A percentile compares a stretch with the other conserved stretches of the same genome.
These are phyloP conservation scores for Callithrix jacchus DNA, from an alignment of 2,113 vertebrate species.

Conservation along the genomic window DNA sequence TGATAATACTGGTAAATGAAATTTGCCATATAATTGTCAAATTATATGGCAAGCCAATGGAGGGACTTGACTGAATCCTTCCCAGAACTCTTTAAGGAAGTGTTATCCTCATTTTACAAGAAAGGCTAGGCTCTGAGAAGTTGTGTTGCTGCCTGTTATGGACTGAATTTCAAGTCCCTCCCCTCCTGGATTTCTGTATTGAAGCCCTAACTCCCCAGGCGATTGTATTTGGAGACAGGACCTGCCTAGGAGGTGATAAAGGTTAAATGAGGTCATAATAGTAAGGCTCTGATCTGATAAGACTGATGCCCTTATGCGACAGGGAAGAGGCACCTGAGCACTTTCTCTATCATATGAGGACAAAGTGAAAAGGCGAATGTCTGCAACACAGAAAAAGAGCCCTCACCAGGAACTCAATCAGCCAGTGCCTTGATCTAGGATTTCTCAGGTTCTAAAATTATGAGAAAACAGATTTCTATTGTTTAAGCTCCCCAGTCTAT, in stretches of 20 bases:
- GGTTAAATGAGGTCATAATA: background rate
- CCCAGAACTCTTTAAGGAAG: background rate
- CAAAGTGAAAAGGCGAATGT: too few relatives aligned
- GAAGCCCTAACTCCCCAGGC: background rate
- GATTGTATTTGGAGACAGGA: background rate
- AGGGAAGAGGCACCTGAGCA: background rate
- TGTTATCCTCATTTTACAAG: background rate
- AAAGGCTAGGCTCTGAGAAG: background rate
- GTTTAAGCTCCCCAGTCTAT: background rate
- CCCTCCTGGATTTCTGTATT: background rate
- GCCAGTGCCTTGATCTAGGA: background rate
- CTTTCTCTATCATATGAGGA: background rate
- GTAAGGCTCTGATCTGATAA: background rate
- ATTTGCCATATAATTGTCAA: background rate
- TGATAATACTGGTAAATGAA: background rate
- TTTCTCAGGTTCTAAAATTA: background rate
- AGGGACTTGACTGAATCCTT: background rate
- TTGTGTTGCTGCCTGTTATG: background rate
- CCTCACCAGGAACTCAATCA: background rate
- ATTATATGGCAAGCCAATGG: too few relatives aligned
- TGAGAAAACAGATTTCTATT: background rate
- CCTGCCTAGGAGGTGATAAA: background rate
- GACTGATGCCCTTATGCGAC: background rate
- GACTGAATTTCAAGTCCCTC: background rate
- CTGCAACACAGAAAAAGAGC: background rate